These are phyloP conservation scores for Hydra vulgaris DNA, from an alignment of 30 jellyfish, hydroid and myxozoan genomes.

Conservation along the genomic window DNA sequence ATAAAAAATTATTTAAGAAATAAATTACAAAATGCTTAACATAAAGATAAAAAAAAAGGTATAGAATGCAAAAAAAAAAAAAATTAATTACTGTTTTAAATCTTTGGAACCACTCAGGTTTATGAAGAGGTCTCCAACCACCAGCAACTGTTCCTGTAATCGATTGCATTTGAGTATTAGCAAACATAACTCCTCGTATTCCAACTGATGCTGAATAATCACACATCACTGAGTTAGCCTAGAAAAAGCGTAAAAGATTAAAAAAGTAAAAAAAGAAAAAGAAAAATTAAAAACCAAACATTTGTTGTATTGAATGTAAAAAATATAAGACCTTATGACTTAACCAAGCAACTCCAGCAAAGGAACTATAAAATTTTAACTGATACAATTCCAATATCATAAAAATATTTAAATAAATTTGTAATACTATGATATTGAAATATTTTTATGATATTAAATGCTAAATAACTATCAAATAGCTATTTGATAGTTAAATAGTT, in stretches of 20 bases:
- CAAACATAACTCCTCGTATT: constrained; percentile 61
- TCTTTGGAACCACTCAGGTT: constrained; percentile 66
- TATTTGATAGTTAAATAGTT: too few relatives aligned
- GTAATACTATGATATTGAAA: too few relatives aligned
- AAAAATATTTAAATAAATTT: too few relatives aligned
- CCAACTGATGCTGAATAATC: constrained; percentile 50
- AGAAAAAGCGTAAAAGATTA: neutral
- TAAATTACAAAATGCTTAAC: too few relatives aligned
- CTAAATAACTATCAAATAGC: too few relatives aligned
- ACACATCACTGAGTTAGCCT: constrained; percentile 38
- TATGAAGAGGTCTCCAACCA: constrained; percentile 68
- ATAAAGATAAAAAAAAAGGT: neutral
- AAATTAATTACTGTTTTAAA: constrained; percentile 41
- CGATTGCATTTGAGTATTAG: constrained; percentile 42
- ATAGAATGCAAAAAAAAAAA: neutral
- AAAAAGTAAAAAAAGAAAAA: neutral
- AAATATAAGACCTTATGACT: neutral
- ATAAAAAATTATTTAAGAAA: too few relatives aligned
- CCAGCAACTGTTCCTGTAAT: constrained; percentile 44
- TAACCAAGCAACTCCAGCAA: neutral
- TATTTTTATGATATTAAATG: too few relatives aligned
- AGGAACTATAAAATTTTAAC: too few relatives aligned
- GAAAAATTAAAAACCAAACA: too few relatives aligned
- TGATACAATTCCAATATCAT: too few relatives aligned
- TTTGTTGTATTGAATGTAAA: neutral